phyloP scores from a whole-genome alignment of 2,113 vertebrate genomes.

The Carlito syrichta region DNA sequence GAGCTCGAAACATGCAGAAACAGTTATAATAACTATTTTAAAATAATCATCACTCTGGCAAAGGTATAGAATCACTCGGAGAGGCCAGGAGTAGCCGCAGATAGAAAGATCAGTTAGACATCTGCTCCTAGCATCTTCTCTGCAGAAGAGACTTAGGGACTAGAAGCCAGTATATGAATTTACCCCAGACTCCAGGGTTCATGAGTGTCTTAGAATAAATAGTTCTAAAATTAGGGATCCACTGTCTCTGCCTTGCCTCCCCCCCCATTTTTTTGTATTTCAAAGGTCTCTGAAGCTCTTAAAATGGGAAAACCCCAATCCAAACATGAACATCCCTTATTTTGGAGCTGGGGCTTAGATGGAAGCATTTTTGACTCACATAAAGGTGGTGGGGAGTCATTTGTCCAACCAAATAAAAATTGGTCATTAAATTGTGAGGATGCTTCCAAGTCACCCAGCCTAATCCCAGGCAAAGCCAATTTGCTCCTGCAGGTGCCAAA shows the following conservation, averaged over 20 bases:
- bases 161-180: no score
- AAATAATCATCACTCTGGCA: neutral
- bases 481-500: neutral
- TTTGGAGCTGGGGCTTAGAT: neutral
- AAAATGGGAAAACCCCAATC: neutral
- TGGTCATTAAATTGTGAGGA: rapidly evolving
- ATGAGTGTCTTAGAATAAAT: neutral
- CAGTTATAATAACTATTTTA: neutral
- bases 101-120: neutral
- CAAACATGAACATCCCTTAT: neutral
- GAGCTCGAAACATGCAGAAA: neutral
- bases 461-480: neutral
- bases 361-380: neutral
- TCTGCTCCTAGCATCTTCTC: neutral
- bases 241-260: neutral
- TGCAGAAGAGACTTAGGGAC: neutral
- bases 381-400: neutral
- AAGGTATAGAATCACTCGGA: neutral
- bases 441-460: rapidly evolving
- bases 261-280: neutral
- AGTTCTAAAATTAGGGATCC: neutral
- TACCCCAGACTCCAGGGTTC: neutral
- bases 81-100: neutral
- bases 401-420: neutral
- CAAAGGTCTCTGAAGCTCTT: neutral